Base-by-base conservation (phyloP, 2,113 vertebrate genomes). In the Odontophorus gujanensis region DNA sequence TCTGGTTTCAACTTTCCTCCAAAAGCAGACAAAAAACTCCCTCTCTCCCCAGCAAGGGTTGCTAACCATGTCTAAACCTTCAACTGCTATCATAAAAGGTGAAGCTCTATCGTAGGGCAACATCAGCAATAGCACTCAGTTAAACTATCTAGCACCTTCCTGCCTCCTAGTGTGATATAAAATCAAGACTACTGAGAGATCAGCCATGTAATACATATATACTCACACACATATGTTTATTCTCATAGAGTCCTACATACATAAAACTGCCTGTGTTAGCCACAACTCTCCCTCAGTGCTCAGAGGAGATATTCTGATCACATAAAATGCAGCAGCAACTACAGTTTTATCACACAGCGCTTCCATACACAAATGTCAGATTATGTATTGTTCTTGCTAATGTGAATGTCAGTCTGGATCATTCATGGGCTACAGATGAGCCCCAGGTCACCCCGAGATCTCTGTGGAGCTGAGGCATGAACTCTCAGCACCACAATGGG, bases 321-420 rank as follows among this genome's bases (percentile, higher is more conserved):
- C 61, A 88, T 24, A 67, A 88, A 91, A 93, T 14, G 47, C 45
- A 42, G 68, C 50, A 77, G 87, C 55, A 83, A 88, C 57, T 66
- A 57, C 38, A 67, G 69, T 74, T 92, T 88, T 45, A 57, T 88
- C 65, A 78, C 76, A 65, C 45, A 79, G 42, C 76, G 24, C 1
- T 88, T 91, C 81, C 30, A 65, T 58, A 78, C 47, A 91, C 71
- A 91, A 93, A 89, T 78, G 93, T 87, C 92, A 93, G 50, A 85
- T 87, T 57, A 89, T 47, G 63, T 87, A 89, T 74, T 82, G 59
- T 68, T 93, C 89, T 92, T 71, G 72, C 47, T 72, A 80, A 74
- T 77, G 91, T 59, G 91, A 93, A 87, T 81, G 89, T 89, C 95
- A 89, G 38, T 77, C 77, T 55, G 72, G 63, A 91, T 89, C 0